Conservation (phyloP, 2,888 invertebrate genomes). For the Myopa testacea region DNA sequence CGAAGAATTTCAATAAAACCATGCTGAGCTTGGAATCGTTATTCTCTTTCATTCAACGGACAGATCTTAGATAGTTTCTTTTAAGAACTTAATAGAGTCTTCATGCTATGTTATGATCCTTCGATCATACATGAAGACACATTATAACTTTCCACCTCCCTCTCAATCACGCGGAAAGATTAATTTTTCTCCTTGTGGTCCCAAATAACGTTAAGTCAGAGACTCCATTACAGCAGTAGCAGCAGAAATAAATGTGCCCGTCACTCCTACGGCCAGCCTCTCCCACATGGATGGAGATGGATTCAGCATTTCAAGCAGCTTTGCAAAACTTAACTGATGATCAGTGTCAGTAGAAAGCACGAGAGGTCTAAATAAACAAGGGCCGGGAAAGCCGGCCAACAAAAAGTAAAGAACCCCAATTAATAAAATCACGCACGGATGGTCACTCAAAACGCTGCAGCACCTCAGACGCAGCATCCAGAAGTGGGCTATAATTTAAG, state of each 20-base stretch:
- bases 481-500: constrained; percentile 11
- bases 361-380: constrained; percentile 6
- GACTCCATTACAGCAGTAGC: neutral
- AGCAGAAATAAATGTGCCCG: neutral
- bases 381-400: neutral
- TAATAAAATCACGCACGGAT: constrained; percentile 31
- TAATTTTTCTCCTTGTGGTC: neutral
- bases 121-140: too few species aligned
- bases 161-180: too few species aligned
- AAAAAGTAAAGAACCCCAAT: constrained; percentile 20
- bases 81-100: too few species aligned
- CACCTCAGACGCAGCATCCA: neutral
- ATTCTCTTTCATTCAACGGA: too few species aligned
- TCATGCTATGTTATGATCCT: too few species aligned
- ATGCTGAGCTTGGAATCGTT: too few species aligned
- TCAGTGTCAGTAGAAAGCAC: constrained; percentile 14
- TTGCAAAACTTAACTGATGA: neutral
- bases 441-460: neutral
- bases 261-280: constrained; percentile 11
- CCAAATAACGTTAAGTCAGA: neutral
- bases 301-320: neutral
- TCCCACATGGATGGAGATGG: neutral
- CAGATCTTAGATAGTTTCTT: too few species aligned
- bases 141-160: too few species aligned
- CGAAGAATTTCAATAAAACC: too few species aligned